phyloP scores from a whole-genome alignment of 2,888 invertebrate genomes.

The Amaurobius ferox region DNA sequence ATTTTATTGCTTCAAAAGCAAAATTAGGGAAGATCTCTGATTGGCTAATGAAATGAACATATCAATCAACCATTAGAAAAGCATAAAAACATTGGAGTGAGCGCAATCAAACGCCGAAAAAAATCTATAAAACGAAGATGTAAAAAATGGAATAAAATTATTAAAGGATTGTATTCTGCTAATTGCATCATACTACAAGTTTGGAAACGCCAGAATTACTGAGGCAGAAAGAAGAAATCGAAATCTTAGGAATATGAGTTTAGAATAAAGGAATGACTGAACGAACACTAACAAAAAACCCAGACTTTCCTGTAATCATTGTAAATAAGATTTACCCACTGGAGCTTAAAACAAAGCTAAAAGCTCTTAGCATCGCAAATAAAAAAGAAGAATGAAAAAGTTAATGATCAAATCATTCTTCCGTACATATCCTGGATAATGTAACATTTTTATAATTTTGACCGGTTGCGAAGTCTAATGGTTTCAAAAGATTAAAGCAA shows the following conservation, averaged over 20 bases:
- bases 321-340: constrained; percentile 59
- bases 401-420: constrained; percentile 56
- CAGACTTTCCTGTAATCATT: constrained; percentile 33
- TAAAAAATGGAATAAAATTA: constrained; percentile 30
- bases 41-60: constrained; percentile 40
- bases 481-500: constrained; percentile 31
- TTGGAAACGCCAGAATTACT: constrained; percentile 23
- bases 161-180: constrained; percentile 53
- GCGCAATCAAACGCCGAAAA: not conserved
- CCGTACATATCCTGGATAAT: constrained; percentile 31
- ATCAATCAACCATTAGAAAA: constrained; percentile 45
- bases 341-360: constrained; percentile 47
- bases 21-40: not conserved
- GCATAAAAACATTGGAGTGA: constrained; percentile 25
- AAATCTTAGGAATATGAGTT: constrained; percentile 43
- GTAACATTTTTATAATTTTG: constrained; percentile 35
- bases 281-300: not conserved
- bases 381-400: constrained; percentile 19
- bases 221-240: constrained; percentile 32
- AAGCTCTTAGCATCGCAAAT: constrained; percentile 23
- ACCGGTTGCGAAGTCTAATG: constrained; percentile 21
- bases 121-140: not conserved
- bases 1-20: not conserved
- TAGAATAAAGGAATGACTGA: constrained; percentile 30
- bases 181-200: constrained; percentile 55